Percentiles rank a stretch among this genome's conserved stretches.
Evolutionary conservation across 2,888 invertebrate genomes (phyloP).

Genomic region (Sinopyrophorus schimmeli): DNA sequence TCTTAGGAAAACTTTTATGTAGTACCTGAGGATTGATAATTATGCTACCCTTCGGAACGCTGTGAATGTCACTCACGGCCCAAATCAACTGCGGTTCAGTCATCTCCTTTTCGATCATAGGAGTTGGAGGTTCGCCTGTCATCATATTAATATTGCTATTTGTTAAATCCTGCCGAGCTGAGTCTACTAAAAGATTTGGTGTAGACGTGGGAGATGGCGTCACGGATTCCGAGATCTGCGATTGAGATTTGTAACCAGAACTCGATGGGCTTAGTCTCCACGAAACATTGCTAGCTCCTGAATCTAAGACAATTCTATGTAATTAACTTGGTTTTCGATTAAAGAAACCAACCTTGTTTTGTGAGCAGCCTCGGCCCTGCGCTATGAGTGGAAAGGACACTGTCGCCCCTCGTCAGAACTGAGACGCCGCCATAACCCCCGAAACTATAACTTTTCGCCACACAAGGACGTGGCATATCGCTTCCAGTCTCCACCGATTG

Average conservation of each 20-base stretch:
- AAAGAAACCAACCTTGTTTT: constrained; percentile 67
- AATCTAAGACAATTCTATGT: no score
- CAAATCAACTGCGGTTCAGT: constrained; percentile 67
- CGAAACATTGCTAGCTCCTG: constrained; percentile 61
- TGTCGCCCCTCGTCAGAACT: constrained; percentile 63
- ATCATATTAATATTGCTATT: constrained; percentile 38
- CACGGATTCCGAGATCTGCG: constrained; percentile 74
- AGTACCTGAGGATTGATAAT: constrained; percentile 81
- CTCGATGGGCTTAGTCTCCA: constrained; percentile 75
- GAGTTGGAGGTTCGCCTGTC: constrained; percentile 39
- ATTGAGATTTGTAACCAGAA: constrained; percentile 77
- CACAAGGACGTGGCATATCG: constrained; percentile 58
- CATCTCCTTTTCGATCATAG: constrained; percentile 40
- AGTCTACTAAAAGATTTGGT: constrained; percentile 47
- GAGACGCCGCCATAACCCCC: constrained; percentile 74
- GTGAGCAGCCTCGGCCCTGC: constrained; percentile 69
- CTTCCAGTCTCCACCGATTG: constrained; percentile 60
- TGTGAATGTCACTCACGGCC: constrained; percentile 85
- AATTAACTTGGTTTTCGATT: constrained; percentile 1
- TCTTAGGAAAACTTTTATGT: constrained; percentile 10
- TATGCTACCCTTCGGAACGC: constrained; percentile 84
- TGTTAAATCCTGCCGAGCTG: constrained; percentile 40
- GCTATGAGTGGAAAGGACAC: constrained; percentile 66
- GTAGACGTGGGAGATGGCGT: constrained; percentile 74
- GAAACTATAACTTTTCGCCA: constrained; percentile 86